Evolutionary conservation across 2,113 vertebrate species (phyloP), one percentile per base, ranked within the genome.

Genomic region (Toxotes jaculatrix): DNA sequence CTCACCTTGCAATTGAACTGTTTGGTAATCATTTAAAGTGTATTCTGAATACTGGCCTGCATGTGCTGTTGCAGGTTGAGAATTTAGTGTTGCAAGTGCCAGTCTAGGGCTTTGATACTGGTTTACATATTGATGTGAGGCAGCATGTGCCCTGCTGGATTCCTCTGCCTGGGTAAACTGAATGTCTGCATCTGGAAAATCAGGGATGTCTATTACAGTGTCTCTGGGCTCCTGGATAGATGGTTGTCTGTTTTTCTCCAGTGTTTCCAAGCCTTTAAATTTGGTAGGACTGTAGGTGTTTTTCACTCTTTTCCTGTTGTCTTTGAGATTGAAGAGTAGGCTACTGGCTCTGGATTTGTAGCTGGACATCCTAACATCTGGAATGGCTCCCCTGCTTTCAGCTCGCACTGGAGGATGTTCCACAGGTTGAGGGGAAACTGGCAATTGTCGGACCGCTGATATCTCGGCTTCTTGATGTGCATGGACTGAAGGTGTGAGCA

Each of bases 311-410:
- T 97, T 99, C 64, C 98, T 95, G 77, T 99, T 97, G 62, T 99
- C 98, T 87, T 97, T 99, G 56, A 99, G 93, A 86, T 97, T 98
- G 85, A 98, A 99, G 51, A 99, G 92, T n/a, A 99, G 92, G 89
- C 96, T 96, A 0, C 97, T 95, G 3, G 96, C 97, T 91, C 95
- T 97, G 1, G 96, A 89, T 88, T 96, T 98, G 93, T 97, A 96
- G 90, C 88, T 95, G 21, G 82, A 90, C 90, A 76, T 97, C 94
- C 0, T 84, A 6, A 84, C 21, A 32, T 94, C 93, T 2, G 90
- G 89, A 45, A 89, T 93, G 5, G 82, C 87, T 74, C 93, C 93
- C 49, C 93, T 85, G 78, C 93, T 93, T 61, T 92, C 93, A 36
- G 91, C 91, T 79, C 84, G 66, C 7, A 93, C 90, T 19, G 93